phyloP scores from a whole-genome alignment of 2,888 invertebrate genomes.

The Adela reaumurella region DNA sequence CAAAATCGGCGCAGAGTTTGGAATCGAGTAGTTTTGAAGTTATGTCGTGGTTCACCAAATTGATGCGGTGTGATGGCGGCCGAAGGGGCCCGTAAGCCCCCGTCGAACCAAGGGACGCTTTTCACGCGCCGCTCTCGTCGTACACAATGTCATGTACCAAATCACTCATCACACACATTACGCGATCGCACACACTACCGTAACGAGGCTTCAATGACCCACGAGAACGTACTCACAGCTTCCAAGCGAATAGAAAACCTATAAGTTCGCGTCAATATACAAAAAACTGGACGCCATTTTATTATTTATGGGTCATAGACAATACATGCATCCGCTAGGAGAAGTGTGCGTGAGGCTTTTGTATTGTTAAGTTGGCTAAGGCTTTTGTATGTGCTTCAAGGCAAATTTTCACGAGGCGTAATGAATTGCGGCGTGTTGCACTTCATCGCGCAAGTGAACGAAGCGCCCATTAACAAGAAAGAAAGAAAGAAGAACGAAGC shows the following conservation, averaged over 20 bases:
- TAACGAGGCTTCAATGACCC: not conserved
- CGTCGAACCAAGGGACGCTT: not conserved
- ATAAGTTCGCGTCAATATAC: slow-evolving; percentile 21
- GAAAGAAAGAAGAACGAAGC: no score
- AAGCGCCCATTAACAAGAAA: no score
- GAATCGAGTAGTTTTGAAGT: not conserved
- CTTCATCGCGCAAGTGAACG: no score
- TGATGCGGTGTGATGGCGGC: not conserved
- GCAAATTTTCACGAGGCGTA: no score
- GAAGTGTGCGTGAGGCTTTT: no score
- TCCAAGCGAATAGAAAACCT: not conserved
- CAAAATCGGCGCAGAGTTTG: not conserved
- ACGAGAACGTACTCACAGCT: not conserved
- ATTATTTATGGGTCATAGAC: slow-evolving; percentile 38
- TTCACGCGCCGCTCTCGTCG: not conserved
- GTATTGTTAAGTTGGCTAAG: no score
- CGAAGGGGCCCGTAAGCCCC: not conserved
- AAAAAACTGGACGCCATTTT: slow-evolving; percentile 56
- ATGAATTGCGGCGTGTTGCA: no score
- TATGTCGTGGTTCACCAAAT: not conserved
- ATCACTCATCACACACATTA: not conserved
- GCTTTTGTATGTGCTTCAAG: no score
- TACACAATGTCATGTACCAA: not conserved
- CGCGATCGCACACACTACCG: not conserved
- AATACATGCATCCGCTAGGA: not conserved